These are phyloP conservation scores for Australoheros scitulus DNA, from an alignment of 2,113 vertebrate species.

Conservation along the genomic window DNA sequence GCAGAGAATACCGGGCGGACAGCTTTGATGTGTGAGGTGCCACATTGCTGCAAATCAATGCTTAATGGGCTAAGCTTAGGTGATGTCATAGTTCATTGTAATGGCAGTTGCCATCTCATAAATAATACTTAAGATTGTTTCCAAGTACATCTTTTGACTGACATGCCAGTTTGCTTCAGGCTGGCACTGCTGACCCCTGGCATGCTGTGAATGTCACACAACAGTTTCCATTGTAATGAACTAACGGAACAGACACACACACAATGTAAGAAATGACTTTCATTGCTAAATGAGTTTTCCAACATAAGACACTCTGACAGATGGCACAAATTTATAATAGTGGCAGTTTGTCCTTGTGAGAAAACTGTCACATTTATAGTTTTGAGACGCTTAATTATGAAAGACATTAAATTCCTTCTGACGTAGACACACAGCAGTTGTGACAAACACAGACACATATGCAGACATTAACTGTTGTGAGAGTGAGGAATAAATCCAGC, in stretches of 20 bases:
- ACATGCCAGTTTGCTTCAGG: constrained; percentile 52
- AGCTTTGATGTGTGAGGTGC: constrained; percentile 81
- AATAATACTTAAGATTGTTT: constrained; percentile 82
- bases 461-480: background rate
- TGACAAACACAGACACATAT: background rate
- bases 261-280: constrained; percentile 19
- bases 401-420: background rate
- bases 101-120: constrained; percentile 73
- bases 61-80: constrained; percentile 76
- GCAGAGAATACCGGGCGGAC: constrained; percentile 53
- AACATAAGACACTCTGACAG: constrained; percentile 8
- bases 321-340: background rate
- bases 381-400: background rate
- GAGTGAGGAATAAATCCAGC: background rate
- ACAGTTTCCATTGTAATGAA: constrained; percentile 71
- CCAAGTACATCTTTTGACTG: constrained; percentile 72
- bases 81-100: constrained; percentile 79
- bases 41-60: constrained; percentile 78
- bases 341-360: constrained; percentile 5
- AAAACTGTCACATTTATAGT: background rate
- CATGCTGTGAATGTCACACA: constrained; percentile 71
- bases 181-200: constrained; percentile 61
- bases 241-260: constrained; percentile 17
- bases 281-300: constrained; percentile 35
- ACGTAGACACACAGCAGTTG: background rate